These are phyloP conservation scores for Harpegnathos saltator DNA, from an alignment of 1,140 invertebrate species.

Conservation along the genomic window DNA sequence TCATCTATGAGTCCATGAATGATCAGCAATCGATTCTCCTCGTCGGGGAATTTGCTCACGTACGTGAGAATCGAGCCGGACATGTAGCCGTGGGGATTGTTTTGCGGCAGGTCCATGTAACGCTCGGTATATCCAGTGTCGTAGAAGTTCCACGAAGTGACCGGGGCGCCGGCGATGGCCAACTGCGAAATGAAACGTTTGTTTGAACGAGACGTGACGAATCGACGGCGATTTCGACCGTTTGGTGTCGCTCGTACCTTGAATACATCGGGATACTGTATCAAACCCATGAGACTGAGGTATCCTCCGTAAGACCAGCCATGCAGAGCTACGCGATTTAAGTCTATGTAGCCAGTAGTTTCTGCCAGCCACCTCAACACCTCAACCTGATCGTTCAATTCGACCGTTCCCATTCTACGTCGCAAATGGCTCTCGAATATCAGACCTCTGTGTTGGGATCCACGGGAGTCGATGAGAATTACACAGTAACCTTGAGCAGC, in stretches of 20 bases:
- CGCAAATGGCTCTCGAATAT: conserved; percentile 96
- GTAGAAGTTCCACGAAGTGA: conserved; percentile 97
- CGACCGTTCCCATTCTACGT: conserved; percentile 96
- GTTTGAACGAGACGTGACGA: not conserved
- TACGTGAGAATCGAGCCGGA: conserved; percentile 92
- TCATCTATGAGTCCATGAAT: conserved; percentile 99
- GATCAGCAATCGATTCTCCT: conserved; percentile 97
- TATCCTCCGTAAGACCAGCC: conserved; percentile 99
- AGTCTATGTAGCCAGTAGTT: conserved; percentile 95
- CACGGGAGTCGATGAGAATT: conserved; percentile 97
- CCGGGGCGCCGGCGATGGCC: conserved; percentile 98
- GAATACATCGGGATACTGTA: conserved; percentile 93
- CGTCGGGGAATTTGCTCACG: conserved; percentile 95
- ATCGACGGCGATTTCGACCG: too few relatives aligned
- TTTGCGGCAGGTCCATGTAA: conserved; percentile 97
- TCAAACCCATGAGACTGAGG: conserved; percentile 93
- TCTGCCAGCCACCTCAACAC: conserved; percentile 95
- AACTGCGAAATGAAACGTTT: conserved; percentile 83
- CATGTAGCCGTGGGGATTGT: conserved; percentile 92
- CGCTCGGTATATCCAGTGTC: conserved; percentile 98
- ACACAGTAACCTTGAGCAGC: conserved; percentile 99
- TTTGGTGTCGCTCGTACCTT: conserved; percentile 87
- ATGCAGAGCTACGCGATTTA: conserved; percentile 96
- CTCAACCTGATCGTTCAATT: conserved; percentile 98
- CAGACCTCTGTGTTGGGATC: conserved; percentile 96